Percentiles rank a stretch among this genome's conserved stretches.
These are phyloP conservation scores for Nothocercus julius DNA, from an alignment of 2,113 vertebrate species.

Conservation along the genomic window DNA sequence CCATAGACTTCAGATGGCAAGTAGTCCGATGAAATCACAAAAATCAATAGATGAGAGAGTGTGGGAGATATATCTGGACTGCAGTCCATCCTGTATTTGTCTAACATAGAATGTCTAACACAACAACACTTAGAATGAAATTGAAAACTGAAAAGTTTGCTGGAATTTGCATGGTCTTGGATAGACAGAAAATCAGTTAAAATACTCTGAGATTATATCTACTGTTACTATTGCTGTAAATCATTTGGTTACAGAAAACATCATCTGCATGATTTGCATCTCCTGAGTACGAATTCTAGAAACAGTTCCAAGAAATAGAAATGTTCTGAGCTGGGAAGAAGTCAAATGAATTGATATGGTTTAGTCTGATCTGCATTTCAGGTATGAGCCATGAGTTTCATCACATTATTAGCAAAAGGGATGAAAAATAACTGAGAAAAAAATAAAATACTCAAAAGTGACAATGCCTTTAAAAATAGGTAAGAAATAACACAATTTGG, in stretches of 20 bases:
- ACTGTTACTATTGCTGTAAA: not conserved
- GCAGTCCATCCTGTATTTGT: not conserved
- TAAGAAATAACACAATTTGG: not conserved
- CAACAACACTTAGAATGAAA: not conserved
- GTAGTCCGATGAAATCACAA: not conserved
- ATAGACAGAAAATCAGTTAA: not conserved
- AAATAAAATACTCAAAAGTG: not conserved
- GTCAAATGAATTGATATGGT: not conserved
- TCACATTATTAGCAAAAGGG: not conserved
- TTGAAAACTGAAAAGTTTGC: not conserved
- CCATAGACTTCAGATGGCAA: not conserved
- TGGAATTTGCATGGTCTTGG: not conserved
- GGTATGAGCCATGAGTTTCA: not conserved
- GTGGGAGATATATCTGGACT: not conserved
- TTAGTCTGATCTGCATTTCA: not conserved
- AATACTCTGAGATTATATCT: not conserved
- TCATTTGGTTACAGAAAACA: not conserved
- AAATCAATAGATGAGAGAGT: not conserved
- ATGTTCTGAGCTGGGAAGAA: fast-evolving
- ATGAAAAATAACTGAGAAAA: not conserved
- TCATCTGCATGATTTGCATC: not conserved
- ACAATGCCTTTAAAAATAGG: not conserved
- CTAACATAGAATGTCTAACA: no score
- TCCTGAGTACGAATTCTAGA: not conserved
- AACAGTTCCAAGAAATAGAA: not conserved